These are phyloP conservation scores for Melieria crassipennis DNA, from an alignment of 2,888 invertebrate genomes.

Conservation along the genomic window DNA sequence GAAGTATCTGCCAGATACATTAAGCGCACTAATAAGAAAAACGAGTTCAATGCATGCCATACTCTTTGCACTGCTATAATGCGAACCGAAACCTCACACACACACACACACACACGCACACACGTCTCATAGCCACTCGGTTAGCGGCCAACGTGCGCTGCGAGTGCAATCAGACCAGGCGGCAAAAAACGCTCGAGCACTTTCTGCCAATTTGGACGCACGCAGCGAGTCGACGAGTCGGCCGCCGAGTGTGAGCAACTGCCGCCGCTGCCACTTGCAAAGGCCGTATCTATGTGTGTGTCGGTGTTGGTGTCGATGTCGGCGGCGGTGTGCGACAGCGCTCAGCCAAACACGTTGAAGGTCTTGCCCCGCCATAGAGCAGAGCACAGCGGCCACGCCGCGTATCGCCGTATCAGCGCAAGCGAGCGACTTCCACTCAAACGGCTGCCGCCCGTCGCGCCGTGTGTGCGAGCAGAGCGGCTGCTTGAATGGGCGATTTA, in stretches of 20 bases:
- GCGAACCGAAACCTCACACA: slow-evolving; percentile 5
- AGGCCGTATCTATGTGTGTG: slow-evolving; percentile 25
- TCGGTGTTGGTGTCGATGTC: slow-evolving; percentile 16
- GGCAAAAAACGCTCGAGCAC: slow-evolving; percentile 21
- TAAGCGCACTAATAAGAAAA: slow-evolving; percentile 53
- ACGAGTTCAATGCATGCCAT: slow-evolving; percentile 42
- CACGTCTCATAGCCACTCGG: slow-evolving; percentile 22
- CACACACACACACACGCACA: slow-evolving; percentile 19
- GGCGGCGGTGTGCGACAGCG: slow-evolving; percentile 33
- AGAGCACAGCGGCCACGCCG: slow-evolving; percentile 21
- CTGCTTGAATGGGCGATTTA: slow-evolving; percentile 36
- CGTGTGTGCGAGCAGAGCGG: slow-evolving; percentile 45
- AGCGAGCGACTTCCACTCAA: slow-evolving; percentile 47
- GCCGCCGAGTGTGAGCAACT: slow-evolving; percentile 17
- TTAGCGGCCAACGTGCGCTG: slow-evolving; percentile 24
- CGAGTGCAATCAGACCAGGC: slow-evolving; percentile 18
- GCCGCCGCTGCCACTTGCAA: not conserved
- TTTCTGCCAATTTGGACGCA: not conserved
- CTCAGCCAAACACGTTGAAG: slow-evolving; percentile 60
- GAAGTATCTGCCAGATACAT: slow-evolving; percentile 53
- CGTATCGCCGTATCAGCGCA: slow-evolving; percentile 19
- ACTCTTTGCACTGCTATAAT: slow-evolving; percentile 39
- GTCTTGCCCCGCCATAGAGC: slow-evolving; percentile 59
- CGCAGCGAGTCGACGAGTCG: not conserved
- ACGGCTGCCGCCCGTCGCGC: slow-evolving; percentile 16